These are phyloP conservation scores for Melipona quadrifasciata DNA, from an alignment of 1,140 invertebrate species.

Conservation along the genomic window DNA sequence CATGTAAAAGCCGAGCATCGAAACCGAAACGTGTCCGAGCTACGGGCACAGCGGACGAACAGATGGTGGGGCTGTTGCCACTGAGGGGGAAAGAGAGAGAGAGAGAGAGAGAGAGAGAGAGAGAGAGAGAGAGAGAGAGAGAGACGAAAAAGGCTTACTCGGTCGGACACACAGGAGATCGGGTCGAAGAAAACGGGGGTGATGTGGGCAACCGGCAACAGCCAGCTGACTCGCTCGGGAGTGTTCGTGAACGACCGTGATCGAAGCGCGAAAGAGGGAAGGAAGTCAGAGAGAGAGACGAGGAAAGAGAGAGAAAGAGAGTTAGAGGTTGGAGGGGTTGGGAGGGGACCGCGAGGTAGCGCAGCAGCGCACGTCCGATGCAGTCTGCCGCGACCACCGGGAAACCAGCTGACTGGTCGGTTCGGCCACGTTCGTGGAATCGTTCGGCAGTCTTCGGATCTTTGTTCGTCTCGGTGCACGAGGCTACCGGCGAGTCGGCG, in stretches of 20 bases:
- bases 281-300: neutral
- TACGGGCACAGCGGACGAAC: neutral
- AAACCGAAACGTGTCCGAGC: neutral
- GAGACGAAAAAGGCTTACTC: neutral
- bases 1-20: neutral
- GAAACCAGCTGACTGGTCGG: conserved; percentile 73
- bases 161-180: neutral
- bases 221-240: conserved; percentile 65
- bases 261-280: conserved; percentile 51
- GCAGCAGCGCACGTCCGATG: conserved; percentile 52
- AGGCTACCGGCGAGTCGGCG: conserved; percentile 64
- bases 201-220: conserved; percentile 1
- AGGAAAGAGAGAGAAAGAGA: no score
- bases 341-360: neutral
- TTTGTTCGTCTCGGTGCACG: conserved; percentile 68
- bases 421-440: conserved; percentile 46
- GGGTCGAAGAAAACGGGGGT: conserved; percentile 12
- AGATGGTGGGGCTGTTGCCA: no score
- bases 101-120: neutral
- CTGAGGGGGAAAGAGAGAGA: neutral
- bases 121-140: neutral
- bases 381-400: conserved; percentile 58
- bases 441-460: conserved; percentile 58
- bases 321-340: rapidly evolving
- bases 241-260: conserved; percentile 61